These are phyloP conservation scores for Mnemiopsis leidyi DNA, from an alignment of 37 sponge, comb jelly and placozoan species.

Conservation along the genomic window DNA sequence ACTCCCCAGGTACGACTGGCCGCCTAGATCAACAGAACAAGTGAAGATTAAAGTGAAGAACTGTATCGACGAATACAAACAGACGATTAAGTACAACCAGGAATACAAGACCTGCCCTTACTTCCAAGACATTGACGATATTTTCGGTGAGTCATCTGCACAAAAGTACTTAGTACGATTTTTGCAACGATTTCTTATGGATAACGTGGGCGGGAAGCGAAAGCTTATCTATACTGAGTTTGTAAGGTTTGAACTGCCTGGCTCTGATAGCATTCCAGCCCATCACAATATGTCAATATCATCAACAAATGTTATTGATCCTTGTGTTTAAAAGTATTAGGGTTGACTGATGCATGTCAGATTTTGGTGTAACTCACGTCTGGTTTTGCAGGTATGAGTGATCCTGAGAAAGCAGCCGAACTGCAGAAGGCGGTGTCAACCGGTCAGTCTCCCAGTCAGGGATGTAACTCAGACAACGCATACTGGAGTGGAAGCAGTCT, in stretches of 20 bases:
- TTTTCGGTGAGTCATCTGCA: background rate
- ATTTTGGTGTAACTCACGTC: too few relatives aligned
- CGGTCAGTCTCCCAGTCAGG: background rate
- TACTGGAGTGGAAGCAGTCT: slow-evolving; percentile 60
- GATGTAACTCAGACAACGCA: slow-evolving; percentile 22
- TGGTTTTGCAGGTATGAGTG: slow-evolving; percentile 38
- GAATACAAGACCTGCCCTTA: slow-evolving; percentile 64
- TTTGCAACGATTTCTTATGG: too few relatives aligned
- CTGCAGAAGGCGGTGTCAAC: background rate
- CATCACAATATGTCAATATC: too few relatives aligned
- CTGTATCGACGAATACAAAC: slow-evolving; percentile 64
- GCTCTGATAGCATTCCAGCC: too few relatives aligned
- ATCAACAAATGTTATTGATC: too few relatives aligned
- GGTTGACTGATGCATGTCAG: too few relatives aligned
- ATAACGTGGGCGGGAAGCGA: too few relatives aligned
- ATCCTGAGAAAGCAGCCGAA: slow-evolving; percentile 63
- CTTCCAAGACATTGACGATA: slow-evolving; percentile 46
- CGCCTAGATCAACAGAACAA: slow-evolving; percentile 38
- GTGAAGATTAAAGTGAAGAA: slow-evolving; percentile 66
- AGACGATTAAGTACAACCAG: slow-evolving; percentile 64
- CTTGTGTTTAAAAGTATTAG: too few relatives aligned
- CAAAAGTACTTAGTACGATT: too few relatives aligned
- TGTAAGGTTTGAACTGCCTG: background rate
- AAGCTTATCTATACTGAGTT: too few relatives aligned
- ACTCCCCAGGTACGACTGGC: slow-evolving; percentile 65